Evolutionary conservation across 2,113 vertebrate species (phyloP).

Genomic region (Sinocyclocheilus maitianheensis): DNA sequence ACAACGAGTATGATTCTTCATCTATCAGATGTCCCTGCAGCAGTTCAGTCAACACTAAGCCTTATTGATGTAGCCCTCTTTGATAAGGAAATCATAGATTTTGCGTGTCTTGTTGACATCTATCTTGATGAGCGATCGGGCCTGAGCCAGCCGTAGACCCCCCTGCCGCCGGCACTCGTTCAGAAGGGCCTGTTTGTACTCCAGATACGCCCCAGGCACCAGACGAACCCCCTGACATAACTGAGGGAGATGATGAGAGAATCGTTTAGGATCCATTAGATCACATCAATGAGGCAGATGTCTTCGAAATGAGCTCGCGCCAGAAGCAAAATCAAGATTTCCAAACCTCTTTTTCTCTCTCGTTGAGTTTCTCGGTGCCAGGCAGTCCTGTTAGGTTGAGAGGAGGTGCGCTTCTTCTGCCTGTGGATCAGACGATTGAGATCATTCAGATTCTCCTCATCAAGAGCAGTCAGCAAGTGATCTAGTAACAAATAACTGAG

Average conservation of each 20-base stretch:
- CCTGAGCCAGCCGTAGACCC: conserved; percentile 92
- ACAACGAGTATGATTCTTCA: not conserved
- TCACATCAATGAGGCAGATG: not conserved
- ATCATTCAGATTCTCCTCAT: not conserved
- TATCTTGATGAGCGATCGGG: conserved; percentile 97
- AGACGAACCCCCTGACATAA: conserved; percentile 96
- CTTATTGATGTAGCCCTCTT: conserved; percentile 95
- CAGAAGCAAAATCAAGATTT: not conserved
- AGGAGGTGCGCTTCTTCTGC: conserved; percentile 91
- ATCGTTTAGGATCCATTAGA: conserved; percentile 6
- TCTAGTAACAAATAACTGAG: conserved; percentile 37
- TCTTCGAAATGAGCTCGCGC: not conserved
- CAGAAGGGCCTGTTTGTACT: conserved; percentile 94
- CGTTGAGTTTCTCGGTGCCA: conserved; percentile 96
- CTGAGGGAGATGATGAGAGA: conserved; percentile 68
- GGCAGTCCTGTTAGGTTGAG: conserved; percentile 96
- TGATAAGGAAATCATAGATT: conserved; percentile 98
- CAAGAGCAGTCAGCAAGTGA: not conserved
- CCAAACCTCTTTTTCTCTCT: conserved; percentile 96
- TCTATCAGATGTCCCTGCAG: conserved; percentile 23
- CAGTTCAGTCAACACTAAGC: conserved; percentile 70
- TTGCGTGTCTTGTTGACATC: conserved; percentile 99
- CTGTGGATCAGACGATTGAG: conserved; percentile 62
- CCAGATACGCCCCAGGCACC: conserved; percentile 96
- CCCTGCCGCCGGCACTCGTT: conserved; percentile 96